Evolutionary conservation across 2,888 invertebrate genomes (phyloP), one percentile per base, ranked within the genome.

Genomic region (Lymantria monacha): DNA sequence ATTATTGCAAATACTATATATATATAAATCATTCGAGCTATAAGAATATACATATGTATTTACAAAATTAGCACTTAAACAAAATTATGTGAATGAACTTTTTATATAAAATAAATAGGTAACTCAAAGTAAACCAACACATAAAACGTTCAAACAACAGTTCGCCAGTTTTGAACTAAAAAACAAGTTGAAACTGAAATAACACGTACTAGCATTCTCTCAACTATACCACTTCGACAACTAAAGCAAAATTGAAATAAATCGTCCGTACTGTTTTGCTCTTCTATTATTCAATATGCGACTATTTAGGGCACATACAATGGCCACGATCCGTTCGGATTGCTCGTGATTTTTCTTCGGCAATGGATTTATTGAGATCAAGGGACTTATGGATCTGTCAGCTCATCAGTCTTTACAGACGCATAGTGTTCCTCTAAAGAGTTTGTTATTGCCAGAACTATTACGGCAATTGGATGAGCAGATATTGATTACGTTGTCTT

Each of bases 171-270:
- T n/a, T 38, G 7, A 38, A 38, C 38, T 33, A 38, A 12, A 38
- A 38, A 12, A 38, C 12, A 38, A 38, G 38, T 38, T 38, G 12
- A 11, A 12, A 42, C 56, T 42, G 53, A 55, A 57, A 65, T 57
- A 66, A 57, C 69, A 66, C 63, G 58, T 57, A 48, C 47, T 44
- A 36, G 40, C 69, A 57, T 60, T 65, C 57, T 56, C 53, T 65
- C 58, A 54, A 57, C 42, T 40, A 14, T 12, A 36, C 12, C 44
- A 48, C 61, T 60, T 56, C 57, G 51, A 61, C 53, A 51, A 59
- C 54, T 53, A 54, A 59, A 47, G 48, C 60, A 59, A 66, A 71
- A 76, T 72, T 67, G 65, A 72, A 71, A 76, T 73, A 67, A 70
- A 76, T 74, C 55, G 70, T 48, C 61, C 50, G 55, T 66, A 54